Percentiles rank a stretch among this genome's conserved stretches.
Evolutionary conservation across 2,113 vertebrate genomes (phyloP).

Genomic region (Hypomesus transpacificus): DNA sequence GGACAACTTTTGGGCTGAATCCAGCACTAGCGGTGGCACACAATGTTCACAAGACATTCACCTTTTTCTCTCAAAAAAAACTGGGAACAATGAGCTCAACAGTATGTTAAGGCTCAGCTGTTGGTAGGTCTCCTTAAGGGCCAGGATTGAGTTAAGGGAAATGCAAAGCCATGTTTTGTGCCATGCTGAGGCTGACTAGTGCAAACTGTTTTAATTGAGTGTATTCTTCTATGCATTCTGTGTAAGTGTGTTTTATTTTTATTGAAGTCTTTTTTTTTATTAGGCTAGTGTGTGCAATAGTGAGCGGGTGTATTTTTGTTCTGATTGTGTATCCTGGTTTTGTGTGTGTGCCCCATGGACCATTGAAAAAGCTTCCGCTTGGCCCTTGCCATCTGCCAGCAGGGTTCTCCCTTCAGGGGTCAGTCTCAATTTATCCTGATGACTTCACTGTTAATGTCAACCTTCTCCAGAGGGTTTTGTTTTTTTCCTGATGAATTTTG

Average conservation of each 20-base stretch:
- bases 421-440: slow-evolving; percentile 37
- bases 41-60: slow-evolving; percentile 28
- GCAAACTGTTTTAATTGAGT: slow-evolving; percentile 30
- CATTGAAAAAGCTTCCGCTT: slow-evolving; percentile 29
- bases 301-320: slow-evolving; percentile 14
- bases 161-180: slow-evolving; percentile 35
- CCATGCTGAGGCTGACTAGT: slow-evolving; percentile 33
- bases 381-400: slow-evolving; percentile 47
- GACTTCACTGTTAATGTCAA: slow-evolving; percentile 34
- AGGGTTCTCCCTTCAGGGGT: slow-evolving; percentile 38
- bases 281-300: neutral
- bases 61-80: no score
- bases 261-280: neutral
- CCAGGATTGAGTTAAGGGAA: slow-evolving; percentile 37
- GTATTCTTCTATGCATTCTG: neutral
- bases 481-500: slow-evolving; percentile 48
- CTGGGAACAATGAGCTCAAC: neutral
- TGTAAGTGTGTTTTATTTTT: neutral
- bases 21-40: slow-evolving; percentile 26
- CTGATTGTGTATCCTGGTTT: neutral
- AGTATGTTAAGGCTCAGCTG: slow-evolving; percentile 3
- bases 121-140: slow-evolving; percentile 5
- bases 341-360: slow-evolving; percentile 9
- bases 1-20: neutral
- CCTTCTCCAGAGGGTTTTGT: slow-evolving; percentile 1